Evolutionary conservation across 2,888 invertebrate species (phyloP).

Genomic region (Harpagoxenus sublaevis): DNA sequence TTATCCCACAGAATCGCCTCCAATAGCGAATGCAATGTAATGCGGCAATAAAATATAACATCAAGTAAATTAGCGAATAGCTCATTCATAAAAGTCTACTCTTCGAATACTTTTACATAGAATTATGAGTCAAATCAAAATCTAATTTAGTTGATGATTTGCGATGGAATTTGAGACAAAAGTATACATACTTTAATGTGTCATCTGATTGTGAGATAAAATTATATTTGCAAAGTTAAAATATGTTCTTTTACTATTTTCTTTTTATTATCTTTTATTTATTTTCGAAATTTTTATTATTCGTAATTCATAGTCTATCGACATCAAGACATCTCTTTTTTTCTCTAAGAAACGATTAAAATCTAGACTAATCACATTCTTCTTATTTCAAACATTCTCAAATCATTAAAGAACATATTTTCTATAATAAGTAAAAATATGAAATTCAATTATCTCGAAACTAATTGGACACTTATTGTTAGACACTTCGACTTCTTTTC

Average conservation of each 20-base stretch:
- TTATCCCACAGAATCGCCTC: conserved; percentile 30
- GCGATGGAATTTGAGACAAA: background rate
- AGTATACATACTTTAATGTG: background rate
- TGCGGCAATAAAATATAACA: background rate
- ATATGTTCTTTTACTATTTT: background rate
- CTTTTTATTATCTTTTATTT: background rate
- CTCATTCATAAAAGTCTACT: background rate
- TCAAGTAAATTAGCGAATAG: conserved; percentile 9
- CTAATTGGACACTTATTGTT: background rate
- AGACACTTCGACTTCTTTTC: conserved; percentile 23
- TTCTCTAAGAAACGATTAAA: background rate
- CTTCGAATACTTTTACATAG: background rate
- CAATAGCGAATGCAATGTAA: background rate
- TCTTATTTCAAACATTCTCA: background rate
- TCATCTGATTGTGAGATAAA: background rate
- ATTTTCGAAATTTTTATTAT: background rate
- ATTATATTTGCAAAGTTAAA: background rate
- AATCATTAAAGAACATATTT: background rate
- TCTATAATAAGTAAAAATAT: background rate
- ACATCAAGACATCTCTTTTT: background rate
- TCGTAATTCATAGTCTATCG: background rate
- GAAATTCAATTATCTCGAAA: conserved; percentile 12
- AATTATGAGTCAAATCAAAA: background rate
- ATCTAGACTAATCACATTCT: background rate
- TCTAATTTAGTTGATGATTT: background rate